phyloP scores from a whole-genome alignment of 1,140 invertebrate genomes.

The Chironomus tepperi region DNA sequence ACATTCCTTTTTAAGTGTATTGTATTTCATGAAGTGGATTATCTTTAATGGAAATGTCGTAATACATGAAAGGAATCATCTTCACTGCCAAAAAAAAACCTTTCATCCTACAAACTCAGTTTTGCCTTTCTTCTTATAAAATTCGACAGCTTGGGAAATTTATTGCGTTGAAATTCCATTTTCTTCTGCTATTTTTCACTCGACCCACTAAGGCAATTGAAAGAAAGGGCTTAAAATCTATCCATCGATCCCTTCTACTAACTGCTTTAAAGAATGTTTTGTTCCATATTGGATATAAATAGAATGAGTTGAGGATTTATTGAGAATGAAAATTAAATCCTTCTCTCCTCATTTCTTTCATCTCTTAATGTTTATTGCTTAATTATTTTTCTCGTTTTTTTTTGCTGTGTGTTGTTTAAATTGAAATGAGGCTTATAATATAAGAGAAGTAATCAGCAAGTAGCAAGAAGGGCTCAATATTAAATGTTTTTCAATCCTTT shows the following conservation, averaged over 20 bases:
- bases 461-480: background rate
- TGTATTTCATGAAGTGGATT: background rate
- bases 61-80: background rate
- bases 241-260: background rate
- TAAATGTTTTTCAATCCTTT: no score
- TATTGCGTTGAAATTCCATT: slow-evolving; percentile 3
- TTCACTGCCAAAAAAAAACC: no score
- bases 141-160: background rate
- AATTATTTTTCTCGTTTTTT: background rate
- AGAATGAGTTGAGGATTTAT: background rate
- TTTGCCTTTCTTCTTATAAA: background rate
- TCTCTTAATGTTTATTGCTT: slow-evolving; percentile 9
- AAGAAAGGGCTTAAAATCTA: background rate
- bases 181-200: background rate
- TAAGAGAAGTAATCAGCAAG: background rate
- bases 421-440: no score
- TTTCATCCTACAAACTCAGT: no score
- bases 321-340: slow-evolving; percentile 7
- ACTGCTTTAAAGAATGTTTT: no score
- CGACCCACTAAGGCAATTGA: background rate
- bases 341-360: background rate
- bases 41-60: slow-evolving; percentile 1
- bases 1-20: no score
- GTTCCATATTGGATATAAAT: no score
- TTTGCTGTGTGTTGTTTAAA: background rate